Base-by-base conservation (phyloP, 1,140 invertebrate species). In the Pogonognathellus flavescens region DNA sequence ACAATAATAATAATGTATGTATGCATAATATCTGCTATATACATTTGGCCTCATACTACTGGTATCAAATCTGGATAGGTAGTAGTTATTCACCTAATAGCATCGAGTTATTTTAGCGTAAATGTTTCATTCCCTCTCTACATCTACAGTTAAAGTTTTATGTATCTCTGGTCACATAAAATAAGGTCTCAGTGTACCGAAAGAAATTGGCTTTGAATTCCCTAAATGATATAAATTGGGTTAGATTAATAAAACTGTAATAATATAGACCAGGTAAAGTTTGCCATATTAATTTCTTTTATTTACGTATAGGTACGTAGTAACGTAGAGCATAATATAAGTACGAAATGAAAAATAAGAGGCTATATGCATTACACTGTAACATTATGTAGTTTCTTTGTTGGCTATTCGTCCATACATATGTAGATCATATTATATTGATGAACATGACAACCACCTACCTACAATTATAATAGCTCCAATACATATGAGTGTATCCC, bases 1-100 rank as follows among this genome's bases (percentile, higher is more conserved):
- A 76, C 70, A 50, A 41, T 76, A 76, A 76, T 76, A 76, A 31
- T 76, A 76, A 49, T 76, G 70, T 76, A 76, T 76, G 14, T 76
- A 76, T 50, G 70, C 70, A 76, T 76, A 81, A 49, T 82, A 60
- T 82, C 53, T 60, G 31, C 81, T 82, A 82, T 82, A 62, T 82
- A 82, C 81, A 82, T 82, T 82, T 82, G 81, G 81, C 81, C 81
- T 60, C 55, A 82, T 50, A 25, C 81, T 82, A 82, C 55, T 82
- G 81, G 81, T 82, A 82, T 82, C 81, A 82, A 82, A 82, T 82
- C 80, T 81, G 80, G 31, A 76, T 76, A 76, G 31, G 13, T 49
- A 31, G 70, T 76, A 76, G 31, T 18, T 76, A 76, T 16, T 76
- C 41, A 76, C 70, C 70, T 76, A 76, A 50, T 76, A 76, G 70